A percentile compares a stretch with the other conserved stretches of the same genome.
phyloP scores from a whole-genome alignment of 1,140 invertebrate species.

The Platyura marginata region DNA sequence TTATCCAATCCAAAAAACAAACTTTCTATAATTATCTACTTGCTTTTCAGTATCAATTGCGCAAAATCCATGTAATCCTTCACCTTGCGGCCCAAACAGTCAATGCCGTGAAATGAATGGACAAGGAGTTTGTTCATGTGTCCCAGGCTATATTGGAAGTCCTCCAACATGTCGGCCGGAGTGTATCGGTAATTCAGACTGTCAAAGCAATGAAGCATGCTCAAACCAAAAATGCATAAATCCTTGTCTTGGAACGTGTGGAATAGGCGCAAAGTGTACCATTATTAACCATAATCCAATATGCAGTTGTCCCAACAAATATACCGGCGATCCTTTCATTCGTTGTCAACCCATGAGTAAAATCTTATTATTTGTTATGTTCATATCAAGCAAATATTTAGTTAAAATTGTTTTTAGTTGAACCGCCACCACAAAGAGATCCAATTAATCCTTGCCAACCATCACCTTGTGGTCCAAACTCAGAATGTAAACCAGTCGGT shows the following conservation, averaged over 20 bases:
- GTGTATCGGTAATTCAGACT: slow-evolving; percentile 63
- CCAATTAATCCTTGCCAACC: slow-evolving; percentile 48
- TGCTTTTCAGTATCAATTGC: no score
- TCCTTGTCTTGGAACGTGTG: slow-evolving; percentile 64
- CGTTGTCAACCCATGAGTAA: slow-evolving; percentile 48
- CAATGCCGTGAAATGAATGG: slow-evolving; percentile 49
- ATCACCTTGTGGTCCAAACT: slow-evolving; percentile 66
- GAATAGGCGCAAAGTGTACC: slow-evolving; percentile 55
- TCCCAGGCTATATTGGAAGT: slow-evolving; percentile 50
- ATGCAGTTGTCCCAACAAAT: slow-evolving; percentile 56
- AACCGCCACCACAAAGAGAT: slow-evolving; percentile 21
- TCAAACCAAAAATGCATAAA: slow-evolving; percentile 63
- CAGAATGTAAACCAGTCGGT: slow-evolving; percentile 48
- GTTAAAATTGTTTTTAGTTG: slow-evolving; percentile 12
- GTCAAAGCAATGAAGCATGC: slow-evolving; percentile 47
- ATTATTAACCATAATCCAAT: slow-evolving; percentile 71
- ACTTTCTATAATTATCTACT: slow-evolving; percentile 21
- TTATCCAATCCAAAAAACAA: slow-evolving; percentile 31
- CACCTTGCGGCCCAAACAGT: slow-evolving; percentile 65
- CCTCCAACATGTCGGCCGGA: slow-evolving; percentile 61
- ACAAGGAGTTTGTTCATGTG: slow-evolving; percentile 60
- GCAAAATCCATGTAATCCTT: slow-evolving; percentile 53
- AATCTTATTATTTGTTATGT: no score
- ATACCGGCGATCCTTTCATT: slow-evolving; percentile 65
- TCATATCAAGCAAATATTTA: background rate